phyloP scores from a whole-genome alignment of 1,140 invertebrate genomes.

The Melitaea cinxia region DNA sequence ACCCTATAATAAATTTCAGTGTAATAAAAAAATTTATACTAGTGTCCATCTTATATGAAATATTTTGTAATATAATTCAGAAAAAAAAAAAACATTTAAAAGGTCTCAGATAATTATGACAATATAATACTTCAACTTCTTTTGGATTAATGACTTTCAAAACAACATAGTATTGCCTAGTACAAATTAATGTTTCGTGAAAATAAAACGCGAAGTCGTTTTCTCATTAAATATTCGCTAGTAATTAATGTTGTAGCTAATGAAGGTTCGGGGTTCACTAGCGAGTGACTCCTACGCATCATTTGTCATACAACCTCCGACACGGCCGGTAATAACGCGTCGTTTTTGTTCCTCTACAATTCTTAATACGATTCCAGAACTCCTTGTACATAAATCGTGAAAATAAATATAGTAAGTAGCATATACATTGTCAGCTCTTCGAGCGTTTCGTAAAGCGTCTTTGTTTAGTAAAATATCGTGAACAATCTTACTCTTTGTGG shows the following conservation, averaged over 20 bases:
- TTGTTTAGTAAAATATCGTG: too few relatives aligned
- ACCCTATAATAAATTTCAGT: too few relatives aligned
- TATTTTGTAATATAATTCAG: too few relatives aligned
- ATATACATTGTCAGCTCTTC: background rate
- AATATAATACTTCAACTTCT: too few relatives aligned
- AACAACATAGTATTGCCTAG: constrained; percentile 21
- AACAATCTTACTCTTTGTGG: too few relatives aligned
- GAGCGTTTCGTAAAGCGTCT: background rate
- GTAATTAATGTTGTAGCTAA: constrained; percentile 76
- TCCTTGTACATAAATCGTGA: constrained; percentile 20
- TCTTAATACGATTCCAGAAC: constrained; percentile 34
- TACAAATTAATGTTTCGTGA: constrained; percentile 39
- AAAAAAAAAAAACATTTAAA: too few relatives aligned
- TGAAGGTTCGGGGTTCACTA: constrained; percentile 67
- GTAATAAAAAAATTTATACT: background rate
- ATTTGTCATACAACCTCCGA: constrained; percentile 72
- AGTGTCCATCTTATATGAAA: too few relatives aligned
- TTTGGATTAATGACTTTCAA: background rate
- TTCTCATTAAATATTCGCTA: constrained; percentile 69
- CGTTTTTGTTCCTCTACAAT: constrained; percentile 41
- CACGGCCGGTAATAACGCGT: constrained; percentile 59
- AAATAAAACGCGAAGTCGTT: constrained; percentile 32
- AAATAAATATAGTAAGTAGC: constrained; percentile 14
- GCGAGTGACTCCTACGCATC: constrained; percentile 72
- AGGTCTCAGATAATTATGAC: background rate